These are phyloP conservation scores for Eciton burchellii DNA, from an alignment of 1,140 invertebrate genomes.

Conservation along the genomic window DNA sequence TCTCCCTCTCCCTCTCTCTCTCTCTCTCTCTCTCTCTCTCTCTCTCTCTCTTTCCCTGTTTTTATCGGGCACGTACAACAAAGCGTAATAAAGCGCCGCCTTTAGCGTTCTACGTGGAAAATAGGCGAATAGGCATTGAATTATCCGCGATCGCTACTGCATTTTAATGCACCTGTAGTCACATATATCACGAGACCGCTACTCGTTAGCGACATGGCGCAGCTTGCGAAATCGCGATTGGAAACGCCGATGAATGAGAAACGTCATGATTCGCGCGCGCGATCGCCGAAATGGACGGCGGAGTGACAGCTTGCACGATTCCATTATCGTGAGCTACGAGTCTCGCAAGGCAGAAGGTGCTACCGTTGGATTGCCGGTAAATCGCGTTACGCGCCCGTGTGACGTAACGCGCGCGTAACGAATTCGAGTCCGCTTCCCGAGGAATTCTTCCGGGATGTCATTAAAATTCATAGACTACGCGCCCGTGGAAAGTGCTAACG, in stretches of 20 bases:
- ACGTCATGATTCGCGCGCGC: not conserved
- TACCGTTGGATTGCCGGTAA: not conserved
- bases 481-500: slow-evolving; percentile 57
- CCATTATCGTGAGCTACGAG: not conserved
- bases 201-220: slow-evolving; percentile 22
- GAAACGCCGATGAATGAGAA: slow-evolving; percentile 22
- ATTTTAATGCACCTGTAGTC: slow-evolving; percentile 54
- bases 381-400: not conserved
- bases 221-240: slow-evolving; percentile 40
- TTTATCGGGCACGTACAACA: slow-evolving; percentile 32
- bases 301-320: not conserved
- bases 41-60: slow-evolving; percentile 46
- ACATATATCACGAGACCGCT: slow-evolving; percentile 12
- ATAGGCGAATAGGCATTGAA: slow-evolving; percentile 48
- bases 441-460: not conserved
- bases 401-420: not conserved
- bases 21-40: slow-evolving; percentile 25
- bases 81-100: slow-evolving; percentile 53
- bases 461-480: slow-evolving; percentile 2
- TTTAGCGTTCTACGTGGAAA: slow-evolving; percentile 42
- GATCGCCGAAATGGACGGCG: not conserved
- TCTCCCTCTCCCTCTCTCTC: no score
- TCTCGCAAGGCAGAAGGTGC: not conserved
- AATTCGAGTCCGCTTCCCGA: not conserved
- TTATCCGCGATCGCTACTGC: slow-evolving; percentile 37